Percentiles rank a stretch among this genome's conserved stretches.
phyloP scores from a whole-genome alignment of 2,888 invertebrate species.

The Lordiphosa andalusiaca region DNA sequence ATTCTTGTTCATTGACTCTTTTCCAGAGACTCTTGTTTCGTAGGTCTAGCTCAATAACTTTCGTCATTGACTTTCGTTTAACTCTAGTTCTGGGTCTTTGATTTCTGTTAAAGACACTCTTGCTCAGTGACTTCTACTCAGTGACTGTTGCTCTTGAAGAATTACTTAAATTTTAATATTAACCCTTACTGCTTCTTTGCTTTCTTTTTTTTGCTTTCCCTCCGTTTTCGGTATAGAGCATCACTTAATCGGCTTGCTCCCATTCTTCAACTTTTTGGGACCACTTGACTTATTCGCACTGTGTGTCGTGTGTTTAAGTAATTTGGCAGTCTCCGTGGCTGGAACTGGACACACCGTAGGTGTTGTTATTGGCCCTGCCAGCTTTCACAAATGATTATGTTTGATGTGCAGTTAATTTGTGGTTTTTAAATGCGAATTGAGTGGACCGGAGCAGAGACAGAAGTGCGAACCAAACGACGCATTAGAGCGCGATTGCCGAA shows the following conservation, averaged over 20 bases:
- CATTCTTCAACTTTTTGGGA: slow-evolving; percentile 21
- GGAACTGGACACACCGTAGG: slow-evolving; percentile 43
- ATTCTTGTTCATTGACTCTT: too few relatives aligned
- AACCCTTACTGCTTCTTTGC: too few relatives aligned
- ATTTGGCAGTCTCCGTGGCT: slow-evolving; percentile 52
- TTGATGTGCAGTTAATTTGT: slow-evolving; percentile 78
- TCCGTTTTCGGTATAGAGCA: neutral
- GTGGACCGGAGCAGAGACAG: slow-evolving; percentile 32
- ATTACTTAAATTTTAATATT: too few relatives aligned
- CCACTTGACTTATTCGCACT: slow-evolving; percentile 23
- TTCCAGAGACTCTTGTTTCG: too few relatives aligned
- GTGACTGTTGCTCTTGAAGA: too few relatives aligned
- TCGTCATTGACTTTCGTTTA: too few relatives aligned
- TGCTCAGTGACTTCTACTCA: too few relatives aligned
- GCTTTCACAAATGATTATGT: slow-evolving; percentile 79
- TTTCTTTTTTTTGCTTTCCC: neutral
- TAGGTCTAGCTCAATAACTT: too few relatives aligned
- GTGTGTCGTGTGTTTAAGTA: slow-evolving; percentile 64
- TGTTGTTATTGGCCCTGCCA: slow-evolving; percentile 43
- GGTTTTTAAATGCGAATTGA: slow-evolving; percentile 47
- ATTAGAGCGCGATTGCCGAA: slow-evolving; percentile 46
- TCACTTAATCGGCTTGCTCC: neutral
- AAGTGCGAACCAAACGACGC: slow-evolving; percentile 58
- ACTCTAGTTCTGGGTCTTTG: too few relatives aligned
- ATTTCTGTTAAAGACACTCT: too few relatives aligned